Evolutionary conservation across 2,113 vertebrate genomes (phyloP).

Genomic region (Martes martes): DNA sequence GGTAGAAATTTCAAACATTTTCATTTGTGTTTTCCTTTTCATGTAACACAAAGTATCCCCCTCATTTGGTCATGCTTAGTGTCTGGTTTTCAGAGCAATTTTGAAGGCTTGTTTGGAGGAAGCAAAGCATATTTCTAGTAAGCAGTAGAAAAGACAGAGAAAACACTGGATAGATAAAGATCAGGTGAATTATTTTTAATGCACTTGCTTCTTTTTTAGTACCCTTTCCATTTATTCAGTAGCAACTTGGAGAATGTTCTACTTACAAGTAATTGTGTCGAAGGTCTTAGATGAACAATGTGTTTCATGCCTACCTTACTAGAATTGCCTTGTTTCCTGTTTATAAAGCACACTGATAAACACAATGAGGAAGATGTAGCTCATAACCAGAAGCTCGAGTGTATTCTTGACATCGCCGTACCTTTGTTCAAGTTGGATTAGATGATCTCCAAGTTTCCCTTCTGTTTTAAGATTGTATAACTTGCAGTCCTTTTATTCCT

Average conservation of each 20-base stretch:
- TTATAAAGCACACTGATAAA: neutral
- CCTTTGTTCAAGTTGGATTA: neutral
- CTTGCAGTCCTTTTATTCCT: neutral
- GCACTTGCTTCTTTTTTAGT: neutral
- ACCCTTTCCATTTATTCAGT: neutral
- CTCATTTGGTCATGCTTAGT: neutral
- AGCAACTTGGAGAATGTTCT: neutral
- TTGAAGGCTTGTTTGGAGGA: neutral
- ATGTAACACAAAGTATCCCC: neutral
- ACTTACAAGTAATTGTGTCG: neutral
- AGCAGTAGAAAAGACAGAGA: neutral
- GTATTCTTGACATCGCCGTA: neutral
- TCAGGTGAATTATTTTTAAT: neutral
- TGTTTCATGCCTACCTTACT: neutral
- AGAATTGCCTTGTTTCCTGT: neutral
- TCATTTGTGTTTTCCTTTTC: slow-evolving; percentile 42
- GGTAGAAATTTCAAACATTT: neutral
- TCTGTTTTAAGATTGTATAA: neutral
- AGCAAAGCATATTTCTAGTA: neutral
- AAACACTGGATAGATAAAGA: neutral
- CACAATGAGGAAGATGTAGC: neutral
- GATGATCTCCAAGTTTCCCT: neutral
- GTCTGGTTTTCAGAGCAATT: neutral
- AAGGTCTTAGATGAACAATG: neutral
- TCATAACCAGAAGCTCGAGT: neutral